Evolutionary conservation across 2,113 vertebrate genomes (phyloP).

Genomic region (Brachyhypopomus occidentalis): DNA sequence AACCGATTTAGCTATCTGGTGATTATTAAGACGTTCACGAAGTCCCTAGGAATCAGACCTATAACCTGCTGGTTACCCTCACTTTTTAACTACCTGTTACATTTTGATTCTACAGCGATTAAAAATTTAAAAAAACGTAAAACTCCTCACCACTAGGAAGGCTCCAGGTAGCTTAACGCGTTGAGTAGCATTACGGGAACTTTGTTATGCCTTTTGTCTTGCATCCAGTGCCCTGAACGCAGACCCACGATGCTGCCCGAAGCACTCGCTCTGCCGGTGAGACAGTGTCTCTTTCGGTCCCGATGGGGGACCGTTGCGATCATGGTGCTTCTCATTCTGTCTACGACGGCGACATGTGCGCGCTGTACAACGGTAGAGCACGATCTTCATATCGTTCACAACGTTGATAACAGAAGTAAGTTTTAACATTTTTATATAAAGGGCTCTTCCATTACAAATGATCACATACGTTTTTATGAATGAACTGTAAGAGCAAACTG

Average conservation of each 20-base stretch:
- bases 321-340: conserved; percentile 76
- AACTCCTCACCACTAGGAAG: no score
- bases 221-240: conserved; percentile 32
- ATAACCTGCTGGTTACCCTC: no score
- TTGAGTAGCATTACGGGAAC: no score
- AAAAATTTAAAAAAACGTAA: no score
- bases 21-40: no score
- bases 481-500: background rate
- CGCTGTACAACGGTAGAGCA: conserved; percentile 82
- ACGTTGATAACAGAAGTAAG: conserved; percentile 91
- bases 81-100: no score
- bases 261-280: conserved; percentile 38
- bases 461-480: background rate
- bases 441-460: background rate
- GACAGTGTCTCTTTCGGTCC: conserved; percentile 55
- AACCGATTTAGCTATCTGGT: no score
- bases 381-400: conserved; percentile 83
- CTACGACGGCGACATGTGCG: conserved; percentile 68
- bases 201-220: no score
- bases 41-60: no score
- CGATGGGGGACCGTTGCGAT: conserved; percentile 72
- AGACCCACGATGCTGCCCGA: conserved; percentile 65
- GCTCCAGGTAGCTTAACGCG: no score
- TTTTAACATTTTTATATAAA: background rate
- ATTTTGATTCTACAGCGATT: no score